Percentiles rank a stretch among this genome's conserved stretches.
phyloP scores from a whole-genome alignment of 2,888 invertebrate species.

The Iphiclides podalirius region DNA sequence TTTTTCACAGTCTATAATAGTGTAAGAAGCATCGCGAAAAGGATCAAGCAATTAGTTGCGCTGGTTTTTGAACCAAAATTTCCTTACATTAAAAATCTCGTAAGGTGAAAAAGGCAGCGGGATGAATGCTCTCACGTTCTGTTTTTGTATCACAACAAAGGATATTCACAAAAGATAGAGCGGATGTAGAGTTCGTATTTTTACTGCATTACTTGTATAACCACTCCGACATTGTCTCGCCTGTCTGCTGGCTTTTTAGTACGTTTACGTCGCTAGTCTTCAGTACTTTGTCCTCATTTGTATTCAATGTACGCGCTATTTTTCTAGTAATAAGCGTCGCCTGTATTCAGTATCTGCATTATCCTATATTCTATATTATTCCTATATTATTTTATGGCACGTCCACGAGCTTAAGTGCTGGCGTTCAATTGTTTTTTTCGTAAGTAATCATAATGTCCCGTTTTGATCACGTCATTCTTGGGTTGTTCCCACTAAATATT shows the following conservation, averaged over 20 bases:
- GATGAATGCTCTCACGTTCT: slow-evolving; percentile 5
- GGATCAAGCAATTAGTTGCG: no score
- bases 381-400: neutral
- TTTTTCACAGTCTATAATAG: no score
- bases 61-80: neutral
- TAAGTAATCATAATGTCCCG: no score
- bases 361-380: no score
- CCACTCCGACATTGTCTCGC: slow-evolving; percentile 12
- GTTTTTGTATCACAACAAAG: slow-evolving; percentile 8
- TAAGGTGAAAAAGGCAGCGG: neutral
- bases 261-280: slow-evolving; percentile 9
- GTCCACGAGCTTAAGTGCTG: no score
- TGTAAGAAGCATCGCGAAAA: no score
- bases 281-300: slow-evolving; percentile 29
- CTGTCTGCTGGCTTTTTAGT: slow-evolving; percentile 9
- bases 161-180: slow-evolving; percentile 9
- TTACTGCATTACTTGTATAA: slow-evolving; percentile 11
- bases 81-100: neutral
- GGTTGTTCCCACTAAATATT: no score
- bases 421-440: no score
- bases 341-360: neutral
- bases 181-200: slow-evolving; percentile 1
- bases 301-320: slow-evolving; percentile 32
- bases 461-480: no score
- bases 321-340: slow-evolving; percentile 24